These are phyloP conservation scores for Leucosticte australis DNA, from an alignment of 2,113 vertebrate genomes.

Conservation along the genomic window DNA sequence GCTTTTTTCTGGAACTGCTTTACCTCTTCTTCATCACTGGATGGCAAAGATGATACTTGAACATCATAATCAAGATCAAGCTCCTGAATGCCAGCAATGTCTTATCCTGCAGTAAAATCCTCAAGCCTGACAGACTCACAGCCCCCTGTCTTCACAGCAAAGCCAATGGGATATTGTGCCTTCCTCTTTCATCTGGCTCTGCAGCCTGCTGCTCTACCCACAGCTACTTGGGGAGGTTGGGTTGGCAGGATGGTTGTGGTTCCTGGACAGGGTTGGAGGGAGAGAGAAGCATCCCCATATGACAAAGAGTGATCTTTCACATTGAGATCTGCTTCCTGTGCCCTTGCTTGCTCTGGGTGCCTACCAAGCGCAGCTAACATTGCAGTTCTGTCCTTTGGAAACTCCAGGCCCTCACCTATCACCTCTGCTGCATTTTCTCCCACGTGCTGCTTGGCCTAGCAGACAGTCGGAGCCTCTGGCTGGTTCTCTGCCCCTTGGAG, in stretches of 20 bases:
- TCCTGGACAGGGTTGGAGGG: rapidly evolving
- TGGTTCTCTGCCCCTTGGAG: not conserved
- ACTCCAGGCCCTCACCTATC: rapidly evolving
- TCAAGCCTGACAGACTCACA: not conserved
- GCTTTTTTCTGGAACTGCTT: not conserved
- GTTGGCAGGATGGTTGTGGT: not conserved
- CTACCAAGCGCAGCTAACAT: not conserved
- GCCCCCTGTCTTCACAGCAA: not conserved
- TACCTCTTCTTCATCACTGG: not conserved
- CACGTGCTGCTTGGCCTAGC: not conserved
- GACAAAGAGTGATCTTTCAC: not conserved
- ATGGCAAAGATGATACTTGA: not conserved
- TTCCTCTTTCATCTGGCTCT: not conserved
- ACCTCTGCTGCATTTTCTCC: not conserved
- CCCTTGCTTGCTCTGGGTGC: not conserved
- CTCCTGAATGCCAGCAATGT: not conserved
- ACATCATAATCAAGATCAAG: not conserved
- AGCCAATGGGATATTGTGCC: not conserved
- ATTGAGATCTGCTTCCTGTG: rapidly evolving
- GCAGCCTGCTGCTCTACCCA: not conserved
- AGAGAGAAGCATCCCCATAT: not conserved
- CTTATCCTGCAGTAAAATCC: not conserved
- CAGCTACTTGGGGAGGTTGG: rapidly evolving
- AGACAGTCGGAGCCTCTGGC: not conserved
- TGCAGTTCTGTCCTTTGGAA: not conserved